Base-by-base conservation (phyloP, 2,888 invertebrate genomes). In the Tetramorium bicarinatum region DNA sequence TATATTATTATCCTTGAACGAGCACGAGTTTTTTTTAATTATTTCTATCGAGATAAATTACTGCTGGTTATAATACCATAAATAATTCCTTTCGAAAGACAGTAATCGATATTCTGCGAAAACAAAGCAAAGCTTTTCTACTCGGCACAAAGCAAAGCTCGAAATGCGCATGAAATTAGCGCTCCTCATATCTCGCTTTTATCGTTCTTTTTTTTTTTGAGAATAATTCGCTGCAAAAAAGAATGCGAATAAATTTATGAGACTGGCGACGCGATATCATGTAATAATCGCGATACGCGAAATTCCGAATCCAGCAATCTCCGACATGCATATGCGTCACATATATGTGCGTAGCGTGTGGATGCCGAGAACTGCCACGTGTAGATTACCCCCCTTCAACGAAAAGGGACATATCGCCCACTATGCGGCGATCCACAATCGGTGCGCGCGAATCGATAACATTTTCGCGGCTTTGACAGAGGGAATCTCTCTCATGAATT, bases 401-500 rank as follows among this genome's bases (percentile, higher is more conserved):
- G n/a, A 34, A 75, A 61, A 61, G 34, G 34, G 13, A n/a, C n/a
- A 61, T 47, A 47, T 72, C 47, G 25, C 38, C 13, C 52, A 47
- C 66, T 25, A 52, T 49, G 18, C 38, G 71, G 61, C 49, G 49
- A 61, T 61, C 25, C 25, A 52, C 41, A 72, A 72, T 80, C 52
- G 34, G 49, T 29, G 25, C 18, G 21, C 47, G 49, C 79, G 15
- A 49, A 25, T 49, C 80, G 61, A 81, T 88, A 75, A 64, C 81
- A 56, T 47, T 76, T 69, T 81, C 74, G 79, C 15, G 80, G 74
- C 64, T 80, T 75, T 47, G 52, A 52, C 41, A 18, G 34, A 34
- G 62, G 8, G n/a, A 75, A 47, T 47, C 47, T 61, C 47, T 61
- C 29, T 61, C 61, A 44, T 44, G 13, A 25, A 54, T 25, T 76